Base-by-base conservation (phyloP, 2,113 vertebrate species). In the Saguinus imperator region DNA sequence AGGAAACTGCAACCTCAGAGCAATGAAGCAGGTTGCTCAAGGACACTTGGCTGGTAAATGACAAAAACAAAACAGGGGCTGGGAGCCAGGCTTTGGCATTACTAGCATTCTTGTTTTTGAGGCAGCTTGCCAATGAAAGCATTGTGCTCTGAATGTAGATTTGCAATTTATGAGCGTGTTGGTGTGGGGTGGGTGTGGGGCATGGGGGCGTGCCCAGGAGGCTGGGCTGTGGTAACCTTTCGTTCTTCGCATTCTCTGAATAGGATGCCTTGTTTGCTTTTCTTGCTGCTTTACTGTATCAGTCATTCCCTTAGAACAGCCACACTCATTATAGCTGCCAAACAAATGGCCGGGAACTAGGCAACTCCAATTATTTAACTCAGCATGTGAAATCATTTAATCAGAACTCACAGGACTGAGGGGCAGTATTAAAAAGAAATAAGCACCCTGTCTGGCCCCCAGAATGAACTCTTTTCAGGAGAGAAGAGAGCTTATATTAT, bases 241-340 rank as follows among this genome's bases (percentile, higher is more conserved):
- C 8, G 25, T 0, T 40, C n/a, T 72, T 55, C 80, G 8, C 27
- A 4, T 72, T 57, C 32, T 66, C 87, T 98, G 77, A 98, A 97
- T 93, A 82, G 93, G 80, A 91, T 66, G 92, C 81, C 94, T 97
- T 97, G 92, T 97, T 90, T 91, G 87, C 85, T 61, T 72, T 79
- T 81, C 94, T 96, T 84, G 35, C 70, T 94, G 50, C 82, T 64
- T 80, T 81, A 73, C 40, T 1, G 0, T 27, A 95, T 95, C 91
- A 92, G 94, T 94, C 96, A 85, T 87, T 97, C 88, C 90, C 58
- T 87, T 92, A 92, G 93, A 95, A 98, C 96, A 97, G 92, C 82
- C 94, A 88, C 94, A 64, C 70, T 95, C 93, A 92, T 97, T 96
- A 97, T 92, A 75, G 89, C 94, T 82, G 89, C 40, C 72, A 90